Conservation (phyloP, 2,888 invertebrate genomes). For the Ametastegia equiseti region DNA sequence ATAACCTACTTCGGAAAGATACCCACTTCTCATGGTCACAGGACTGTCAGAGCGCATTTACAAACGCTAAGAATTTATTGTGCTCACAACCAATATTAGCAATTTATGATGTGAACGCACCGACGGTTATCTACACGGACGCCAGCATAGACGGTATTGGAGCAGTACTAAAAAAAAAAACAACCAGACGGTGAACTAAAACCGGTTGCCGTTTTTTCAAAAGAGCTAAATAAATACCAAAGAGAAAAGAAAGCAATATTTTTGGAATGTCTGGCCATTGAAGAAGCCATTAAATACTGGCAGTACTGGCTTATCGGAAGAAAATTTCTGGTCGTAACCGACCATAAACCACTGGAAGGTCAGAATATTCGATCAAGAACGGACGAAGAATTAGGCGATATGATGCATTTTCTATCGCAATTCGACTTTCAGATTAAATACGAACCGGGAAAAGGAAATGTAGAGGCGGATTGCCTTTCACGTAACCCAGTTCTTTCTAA, state of each 20-base stretch:
- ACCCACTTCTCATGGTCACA: constrained; percentile 51
- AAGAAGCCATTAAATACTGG: constrained; percentile 59
- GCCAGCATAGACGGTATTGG: constrained; percentile 53
- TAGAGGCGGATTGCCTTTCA: constrained; percentile 58
- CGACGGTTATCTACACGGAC: constrained; percentile 54
- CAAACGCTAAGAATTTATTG: constrained; percentile 35
- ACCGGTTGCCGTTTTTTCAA: constrained; percentile 56
- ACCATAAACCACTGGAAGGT: constrained; percentile 54
- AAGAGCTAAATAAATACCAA: constrained; percentile 55
- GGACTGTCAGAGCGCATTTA: constrained; percentile 51
- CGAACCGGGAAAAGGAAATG: constrained; percentile 55
- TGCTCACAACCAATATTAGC: constrained; percentile 53
- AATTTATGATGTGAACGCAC: constrained; percentile 49
- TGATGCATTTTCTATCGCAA: constrained; percentile 52
- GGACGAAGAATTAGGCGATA: constrained; percentile 53
- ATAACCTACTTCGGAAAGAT: constrained; percentile 47
- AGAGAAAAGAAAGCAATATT: constrained; percentile 56
- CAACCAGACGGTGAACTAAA: constrained; percentile 51
- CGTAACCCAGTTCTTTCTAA: constrained; percentile 58
- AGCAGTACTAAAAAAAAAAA: constrained; percentile 55
- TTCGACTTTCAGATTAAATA: constrained; percentile 53
- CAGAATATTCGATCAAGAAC: constrained; percentile 53
- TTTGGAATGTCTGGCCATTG: constrained; percentile 57
- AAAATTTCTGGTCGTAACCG: constrained; percentile 51
- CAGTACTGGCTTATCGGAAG: constrained; percentile 57